Percentiles rank a stretch among this genome's conserved stretches.
Conservation (phyloP, 1,140 invertebrate species). For the Drosophila rufa region DNA sequence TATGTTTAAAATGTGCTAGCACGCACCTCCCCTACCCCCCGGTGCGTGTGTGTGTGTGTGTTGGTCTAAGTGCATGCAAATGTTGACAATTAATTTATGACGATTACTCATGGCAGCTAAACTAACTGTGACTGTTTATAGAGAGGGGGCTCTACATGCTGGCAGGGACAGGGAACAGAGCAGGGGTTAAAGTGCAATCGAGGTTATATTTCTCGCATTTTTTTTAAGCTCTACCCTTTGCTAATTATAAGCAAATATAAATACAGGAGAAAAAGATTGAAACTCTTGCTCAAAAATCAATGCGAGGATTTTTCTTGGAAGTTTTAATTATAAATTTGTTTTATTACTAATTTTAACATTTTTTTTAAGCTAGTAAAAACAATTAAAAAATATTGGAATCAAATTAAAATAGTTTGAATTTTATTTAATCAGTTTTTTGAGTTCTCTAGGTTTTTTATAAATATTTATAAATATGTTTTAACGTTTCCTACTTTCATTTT, state of each 20-base stretch:
- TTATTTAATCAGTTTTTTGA: too few relatives aligned
- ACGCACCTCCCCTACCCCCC: constrained; percentile 5
- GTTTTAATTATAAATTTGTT: too few relatives aligned
- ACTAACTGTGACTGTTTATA: constrained; percentile 70
- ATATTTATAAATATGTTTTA: too few relatives aligned
- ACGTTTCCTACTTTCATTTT: too few relatives aligned
- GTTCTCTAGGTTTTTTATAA: too few relatives aligned
- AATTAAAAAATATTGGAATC: too few relatives aligned
- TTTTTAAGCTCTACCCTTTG: not conserved
- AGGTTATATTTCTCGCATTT: not conserved
- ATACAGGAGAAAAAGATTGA: not conserved
- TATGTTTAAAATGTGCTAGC: constrained; percentile 67
- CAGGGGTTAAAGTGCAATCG: constrained; percentile 8
- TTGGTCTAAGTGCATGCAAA: constrained; percentile 79
- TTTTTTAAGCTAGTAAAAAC: too few relatives aligned
- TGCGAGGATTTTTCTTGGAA: too few relatives aligned
- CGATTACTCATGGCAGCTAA: constrained; percentile 83
- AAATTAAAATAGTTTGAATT: too few relatives aligned
- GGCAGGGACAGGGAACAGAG: too few relatives aligned
- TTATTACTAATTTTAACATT: too few relatives aligned
- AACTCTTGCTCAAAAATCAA: too few relatives aligned
- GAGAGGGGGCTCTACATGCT: not conserved
- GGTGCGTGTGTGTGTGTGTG: constrained; percentile 37
- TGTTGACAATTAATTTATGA: constrained; percentile 84
- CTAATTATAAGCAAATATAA: constrained; percentile 67